Conservation (phyloP, 2,888 invertebrate species). For the Watsonalla binaria region DNA sequence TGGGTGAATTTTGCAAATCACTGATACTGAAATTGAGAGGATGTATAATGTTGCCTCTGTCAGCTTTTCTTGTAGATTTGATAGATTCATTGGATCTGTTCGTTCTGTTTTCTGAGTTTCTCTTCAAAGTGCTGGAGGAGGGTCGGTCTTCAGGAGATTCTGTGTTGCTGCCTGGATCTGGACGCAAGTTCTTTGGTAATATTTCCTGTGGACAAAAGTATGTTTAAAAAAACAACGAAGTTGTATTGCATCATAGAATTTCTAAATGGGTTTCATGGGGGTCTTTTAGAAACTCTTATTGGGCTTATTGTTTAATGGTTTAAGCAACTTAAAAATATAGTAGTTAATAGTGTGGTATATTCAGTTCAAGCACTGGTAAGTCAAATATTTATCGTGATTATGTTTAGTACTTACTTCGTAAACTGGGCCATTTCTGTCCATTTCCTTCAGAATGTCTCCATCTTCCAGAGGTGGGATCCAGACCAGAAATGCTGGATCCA, state of each 20-base stretch:
- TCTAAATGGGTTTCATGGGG: no score
- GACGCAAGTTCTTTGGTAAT: slow-evolving; percentile 63
- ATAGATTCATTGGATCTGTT: slow-evolving; percentile 60
- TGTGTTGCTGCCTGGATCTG: slow-evolving; percentile 82
- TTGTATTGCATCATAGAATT: not conserved
- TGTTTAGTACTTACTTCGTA: slow-evolving; percentile 51
- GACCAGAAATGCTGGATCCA: slow-evolving; percentile 92
- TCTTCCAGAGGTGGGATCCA: slow-evolving; percentile 92
- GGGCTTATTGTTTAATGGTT: no score
- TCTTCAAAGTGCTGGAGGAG: slow-evolving; percentile 57
- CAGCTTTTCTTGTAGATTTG: slow-evolving; percentile 53
- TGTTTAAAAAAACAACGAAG: slow-evolving; percentile 5
- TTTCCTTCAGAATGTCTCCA: slow-evolving; percentile 81
- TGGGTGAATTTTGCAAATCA: slow-evolving; percentile 67
- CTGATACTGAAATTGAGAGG: slow-evolving; percentile 72
- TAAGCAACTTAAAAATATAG: no score
- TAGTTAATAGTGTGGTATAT: no score
- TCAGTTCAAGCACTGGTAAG: no score
- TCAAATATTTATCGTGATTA: not conserved
- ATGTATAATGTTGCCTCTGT: slow-evolving; percentile 66
- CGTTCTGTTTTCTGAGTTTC: slow-evolving; percentile 44
- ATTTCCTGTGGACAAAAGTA: slow-evolving; percentile 56
- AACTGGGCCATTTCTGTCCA: slow-evolving; percentile 68
- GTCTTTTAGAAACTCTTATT: no score
- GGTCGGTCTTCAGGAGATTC: slow-evolving; percentile 82